Evolutionary conservation across 2,113 vertebrate genomes (phyloP).

Genomic region (Deroptyus accipitrinus): DNA sequence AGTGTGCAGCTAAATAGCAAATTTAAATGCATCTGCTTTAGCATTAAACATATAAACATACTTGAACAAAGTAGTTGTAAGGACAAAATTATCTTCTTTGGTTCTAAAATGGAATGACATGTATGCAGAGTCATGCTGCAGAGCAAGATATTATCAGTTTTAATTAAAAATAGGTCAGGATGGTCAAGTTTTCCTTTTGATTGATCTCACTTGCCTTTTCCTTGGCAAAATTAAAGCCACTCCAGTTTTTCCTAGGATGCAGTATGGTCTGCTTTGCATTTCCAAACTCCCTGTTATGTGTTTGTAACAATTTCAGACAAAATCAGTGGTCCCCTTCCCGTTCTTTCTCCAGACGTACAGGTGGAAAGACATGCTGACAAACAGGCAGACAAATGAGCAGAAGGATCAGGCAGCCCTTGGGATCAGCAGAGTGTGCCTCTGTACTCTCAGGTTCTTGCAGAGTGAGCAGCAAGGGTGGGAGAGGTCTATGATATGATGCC

Average conservation of each 20-base stretch:
- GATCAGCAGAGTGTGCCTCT: not conserved
- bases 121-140: not conserved
- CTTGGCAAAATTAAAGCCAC: not conserved
- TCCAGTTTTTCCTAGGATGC: not conserved
- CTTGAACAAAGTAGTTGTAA: not conserved
- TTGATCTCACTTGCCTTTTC: not conserved
- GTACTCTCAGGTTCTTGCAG: not conserved
- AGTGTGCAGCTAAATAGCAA: not conserved
- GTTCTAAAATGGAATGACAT: not conserved
- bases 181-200: not conserved
- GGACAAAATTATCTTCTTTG: not conserved
- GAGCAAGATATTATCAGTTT: constrained; percentile 20
- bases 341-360: not conserved
- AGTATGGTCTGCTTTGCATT: not conserved
- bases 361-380: not conserved
- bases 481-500: not conserved
- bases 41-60: not conserved
- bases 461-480: not conserved
- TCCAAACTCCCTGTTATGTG: not conserved
- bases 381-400: not conserved
- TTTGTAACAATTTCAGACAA: not conserved
- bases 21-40: not conserved
- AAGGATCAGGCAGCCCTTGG: not conserved
- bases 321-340: not conserved
- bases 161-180: constrained; percentile 13